phyloP scores from a whole-genome alignment of 2,888 invertebrate genomes.

The Andrena hattorfiana region DNA sequence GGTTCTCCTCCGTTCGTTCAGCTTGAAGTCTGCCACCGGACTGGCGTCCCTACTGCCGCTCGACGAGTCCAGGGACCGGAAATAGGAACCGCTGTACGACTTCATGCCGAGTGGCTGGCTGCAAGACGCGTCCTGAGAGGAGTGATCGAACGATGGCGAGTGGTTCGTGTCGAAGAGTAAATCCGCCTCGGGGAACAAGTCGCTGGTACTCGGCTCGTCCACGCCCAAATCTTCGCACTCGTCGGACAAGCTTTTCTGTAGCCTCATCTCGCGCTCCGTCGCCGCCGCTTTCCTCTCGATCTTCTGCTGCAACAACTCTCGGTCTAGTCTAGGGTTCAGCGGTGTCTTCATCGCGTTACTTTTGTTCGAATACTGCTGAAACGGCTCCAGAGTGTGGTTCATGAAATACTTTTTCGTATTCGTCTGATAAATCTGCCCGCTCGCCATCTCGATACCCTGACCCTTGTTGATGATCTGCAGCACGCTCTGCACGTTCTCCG shows the following conservation, averaged over 20 bases:
- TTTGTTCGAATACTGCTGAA: constrained; percentile 79
- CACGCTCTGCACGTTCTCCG: constrained; percentile 80
- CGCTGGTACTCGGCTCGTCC: constrained; percentile 92
- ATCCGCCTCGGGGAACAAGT: constrained; percentile 92
- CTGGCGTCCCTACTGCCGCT: constrained; percentile 85
- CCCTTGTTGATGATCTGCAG: constrained; percentile 82
- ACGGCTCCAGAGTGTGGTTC: constrained; percentile 80
- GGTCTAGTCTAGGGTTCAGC: constrained; percentile 76
- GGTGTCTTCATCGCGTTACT: constrained; percentile 73
- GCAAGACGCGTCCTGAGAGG: constrained; percentile 85
- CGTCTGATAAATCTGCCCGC: constrained; percentile 79
- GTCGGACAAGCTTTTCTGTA: constrained; percentile 91
- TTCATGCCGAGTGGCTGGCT: constrained; percentile 82
- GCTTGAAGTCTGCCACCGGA: constrained; percentile 83
- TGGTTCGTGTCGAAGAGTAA: constrained; percentile 90
- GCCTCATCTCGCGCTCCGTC: constrained; percentile 86
- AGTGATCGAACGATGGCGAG: constrained; percentile 89
- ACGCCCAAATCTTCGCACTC: constrained; percentile 93
- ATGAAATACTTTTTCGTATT: constrained; percentile 82
- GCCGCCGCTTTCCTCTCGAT: constrained; percentile 85
- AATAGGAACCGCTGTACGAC: constrained; percentile 80
- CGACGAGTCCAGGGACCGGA: constrained; percentile 84
- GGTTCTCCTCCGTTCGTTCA: constrained; percentile 78
- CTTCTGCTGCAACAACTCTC: constrained; percentile 79
- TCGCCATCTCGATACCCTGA: constrained; percentile 80